Evolutionary conservation across 2,888 invertebrate species (phyloP), one percentile per base, ranked within the genome.

Genomic region (Alcis repandata): DNA sequence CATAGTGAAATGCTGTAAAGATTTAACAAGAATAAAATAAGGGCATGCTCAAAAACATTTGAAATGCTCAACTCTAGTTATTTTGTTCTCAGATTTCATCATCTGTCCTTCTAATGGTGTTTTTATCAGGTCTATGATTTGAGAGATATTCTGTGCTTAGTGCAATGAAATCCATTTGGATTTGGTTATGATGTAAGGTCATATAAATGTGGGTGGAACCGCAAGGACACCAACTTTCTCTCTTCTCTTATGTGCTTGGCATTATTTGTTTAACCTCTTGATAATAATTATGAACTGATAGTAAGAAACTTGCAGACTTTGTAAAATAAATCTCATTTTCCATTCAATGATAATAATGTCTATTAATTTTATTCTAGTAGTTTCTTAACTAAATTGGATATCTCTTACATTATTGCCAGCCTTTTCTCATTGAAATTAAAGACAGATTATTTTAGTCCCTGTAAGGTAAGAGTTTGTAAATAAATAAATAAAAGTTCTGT

Each of bases 151-250:
- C 2, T 45, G 13, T 27, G 19, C 43, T 58, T 45, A 2, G 27
- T 52, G 36, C 11, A 43, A 52, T 36, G 33, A 58, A 59, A 54
- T 40, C 46, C 10, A 54, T 59, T 49, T 57, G 51, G 56, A 58
- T 67, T 60, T 63, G 38, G 40, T 51, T 52, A 36, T 58, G 46
- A 64, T 71, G 60, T 59, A 63, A 66, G 65, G 59, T 67, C 53
- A 52, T 40, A 52, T 51, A 63, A 52, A 59, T 63, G 56, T 64
- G 46, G 62, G 57, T n/a, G 59, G 62, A 65, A 59, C 20, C 15
- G 22, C 60, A 70, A 63, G 63, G 59, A 61, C 63, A 62, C 60
- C 46, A 59, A 70, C 72, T 70, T 69, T 72, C 70, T 69, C 70
- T 58, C 63, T 59, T 64, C 56, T 56, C 41, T 38, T 33, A 43